Percentiles rank a stretch among this genome's conserved stretches.
These are phyloP conservation scores for Leucophenga varia DNA, from an alignment of 1,140 invertebrate genomes.

Conservation along the genomic window DNA sequence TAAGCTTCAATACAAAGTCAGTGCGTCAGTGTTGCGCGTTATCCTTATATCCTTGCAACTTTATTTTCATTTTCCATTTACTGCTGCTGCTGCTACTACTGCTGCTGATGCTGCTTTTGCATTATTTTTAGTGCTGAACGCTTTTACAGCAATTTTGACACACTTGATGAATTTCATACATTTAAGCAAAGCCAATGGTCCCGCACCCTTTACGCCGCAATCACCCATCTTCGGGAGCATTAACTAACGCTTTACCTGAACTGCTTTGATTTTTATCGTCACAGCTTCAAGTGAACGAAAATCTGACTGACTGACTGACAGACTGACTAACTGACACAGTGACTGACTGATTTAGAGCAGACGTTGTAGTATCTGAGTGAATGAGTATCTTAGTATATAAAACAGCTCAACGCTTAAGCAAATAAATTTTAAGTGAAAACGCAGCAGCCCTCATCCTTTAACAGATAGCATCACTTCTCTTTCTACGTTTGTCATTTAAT, in stretches of 20 bases:
- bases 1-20: no score
- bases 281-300: no score
- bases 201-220: not conserved
- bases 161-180: conserved; percentile 39
- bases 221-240: no score
- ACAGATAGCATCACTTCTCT: no score
- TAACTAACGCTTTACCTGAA: not conserved
- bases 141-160: conserved; percentile 47
- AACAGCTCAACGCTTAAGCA: not conserved
- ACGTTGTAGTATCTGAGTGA: no score
- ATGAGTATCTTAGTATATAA: no score
- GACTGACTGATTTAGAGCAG: no score
- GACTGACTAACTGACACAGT: not conserved
- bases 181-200: conserved; percentile 12
- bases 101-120: no score
- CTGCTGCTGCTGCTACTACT: no score
- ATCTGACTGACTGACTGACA: not conserved
- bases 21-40: conserved; percentile 19
- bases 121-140: conserved; percentile 20
- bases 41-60: conserved; percentile 23
- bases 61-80: conserved; percentile 22
- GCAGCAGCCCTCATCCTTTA: no score
- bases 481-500: no score
- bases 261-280: conserved; percentile 5
- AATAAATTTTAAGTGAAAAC: not conserved